These are phyloP conservation scores for Stomorhina lunata DNA, from an alignment of 2,888 invertebrate genomes.

Conservation along the genomic window DNA sequence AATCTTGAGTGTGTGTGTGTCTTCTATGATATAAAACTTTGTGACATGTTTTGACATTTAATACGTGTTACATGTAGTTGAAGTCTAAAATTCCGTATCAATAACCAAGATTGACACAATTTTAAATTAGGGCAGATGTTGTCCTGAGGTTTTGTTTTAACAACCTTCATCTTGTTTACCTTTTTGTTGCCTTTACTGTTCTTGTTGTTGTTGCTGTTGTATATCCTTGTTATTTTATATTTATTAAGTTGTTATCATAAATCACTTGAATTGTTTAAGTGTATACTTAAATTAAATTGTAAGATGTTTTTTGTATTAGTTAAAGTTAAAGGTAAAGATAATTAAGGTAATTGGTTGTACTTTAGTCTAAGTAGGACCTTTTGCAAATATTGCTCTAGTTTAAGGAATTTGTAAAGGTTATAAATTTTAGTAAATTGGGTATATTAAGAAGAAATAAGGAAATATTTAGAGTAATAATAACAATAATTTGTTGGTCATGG, in stretches of 20 bases:
- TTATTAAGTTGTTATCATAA: not conserved
- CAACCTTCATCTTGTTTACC: not conserved
- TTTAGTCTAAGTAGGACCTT: not conserved
- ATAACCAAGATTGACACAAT: slow-evolving; percentile 9
- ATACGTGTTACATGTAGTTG: slow-evolving; percentile 45
- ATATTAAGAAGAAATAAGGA: too few relatives aligned
- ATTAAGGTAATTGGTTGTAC: not conserved
- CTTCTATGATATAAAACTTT: not conserved
- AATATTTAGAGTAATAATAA: too few relatives aligned
- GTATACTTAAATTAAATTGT: not conserved
- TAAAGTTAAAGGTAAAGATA: not conserved
- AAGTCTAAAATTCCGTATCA: slow-evolving; percentile 1
- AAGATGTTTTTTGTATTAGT: not conserved
- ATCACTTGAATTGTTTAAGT: not conserved
- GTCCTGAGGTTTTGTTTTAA: not conserved
- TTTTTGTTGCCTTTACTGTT: not conserved
- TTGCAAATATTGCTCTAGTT: too few relatives aligned
- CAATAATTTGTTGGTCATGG: too few relatives aligned
- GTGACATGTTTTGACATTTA: slow-evolving; percentile 38
- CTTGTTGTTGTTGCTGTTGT: not conserved
- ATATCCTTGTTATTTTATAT: too few relatives aligned
- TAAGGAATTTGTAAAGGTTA: too few relatives aligned
- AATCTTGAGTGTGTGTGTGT: not conserved
- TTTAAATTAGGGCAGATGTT: slow-evolving; percentile 9
- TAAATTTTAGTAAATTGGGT: too few relatives aligned